Evolutionary conservation across 1,140 invertebrate species (phyloP).

Genomic region (Dendrolimus kikuchii): DNA sequence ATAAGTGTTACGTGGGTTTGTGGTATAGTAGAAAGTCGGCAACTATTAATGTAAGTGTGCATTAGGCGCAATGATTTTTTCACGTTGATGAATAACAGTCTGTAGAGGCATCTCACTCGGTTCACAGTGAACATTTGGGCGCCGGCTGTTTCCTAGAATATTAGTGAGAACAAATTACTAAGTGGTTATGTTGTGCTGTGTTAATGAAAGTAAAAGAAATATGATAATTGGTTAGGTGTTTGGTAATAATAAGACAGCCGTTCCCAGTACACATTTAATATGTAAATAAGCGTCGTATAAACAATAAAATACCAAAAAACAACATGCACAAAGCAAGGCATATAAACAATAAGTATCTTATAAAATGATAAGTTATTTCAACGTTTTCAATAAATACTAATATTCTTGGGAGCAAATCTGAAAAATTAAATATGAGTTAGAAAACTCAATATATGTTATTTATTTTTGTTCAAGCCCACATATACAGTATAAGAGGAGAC

Average conservation of each 20-base stretch:
- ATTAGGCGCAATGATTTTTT: slow-evolving; percentile 6
- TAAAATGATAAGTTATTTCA: slow-evolving; percentile 3
- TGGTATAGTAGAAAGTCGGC: slow-evolving; percentile 1
- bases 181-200: not conserved
- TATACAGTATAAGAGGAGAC: not conserved
- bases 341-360: slow-evolving; percentile 8
- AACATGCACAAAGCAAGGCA: slow-evolving; percentile 14
- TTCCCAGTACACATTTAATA: slow-evolving; percentile 15
- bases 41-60: slow-evolving; percentile 6
- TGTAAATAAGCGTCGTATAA: slow-evolving; percentile 6
- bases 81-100: slow-evolving; percentile 15
- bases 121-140: slow-evolving; percentile 69
- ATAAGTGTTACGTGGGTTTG: not conserved
- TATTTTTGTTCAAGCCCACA: too few relatives aligned
- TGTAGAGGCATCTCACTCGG: slow-evolving; percentile 31
- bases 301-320: slow-evolving; percentile 9
- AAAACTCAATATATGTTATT: not conserved
- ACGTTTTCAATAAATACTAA: slow-evolving; percentile 63
- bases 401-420: slow-evolving; percentile 69
- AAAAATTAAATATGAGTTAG: slow-evolving; percentile 21
- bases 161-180: slow-evolving; percentile 36
- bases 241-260: slow-evolving; percentile 17
- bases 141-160: slow-evolving; percentile 63
- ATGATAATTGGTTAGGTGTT: not conserved
- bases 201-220: too few relatives aligned